A percentile compares a stretch with the other conserved stretches of the same genome.
Conservation (phyloP, 2,797 vertebrate genomes). For the Enteromius viviparus region DNA sequence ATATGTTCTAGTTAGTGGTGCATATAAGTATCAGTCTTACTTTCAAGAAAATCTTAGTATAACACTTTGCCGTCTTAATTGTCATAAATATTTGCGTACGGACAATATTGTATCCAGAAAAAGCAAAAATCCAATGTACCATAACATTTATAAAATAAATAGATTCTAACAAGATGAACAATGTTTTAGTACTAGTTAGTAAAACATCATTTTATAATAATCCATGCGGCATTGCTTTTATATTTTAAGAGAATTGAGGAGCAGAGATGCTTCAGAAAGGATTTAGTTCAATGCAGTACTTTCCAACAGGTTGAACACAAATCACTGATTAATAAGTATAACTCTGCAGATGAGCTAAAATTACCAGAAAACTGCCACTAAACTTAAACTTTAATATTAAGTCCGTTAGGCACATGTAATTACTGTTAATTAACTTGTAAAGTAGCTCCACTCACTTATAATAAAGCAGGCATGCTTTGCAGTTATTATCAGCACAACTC, state of each 20-base stretch:
- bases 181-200: neutral
- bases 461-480: neutral
- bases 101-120: neutral
- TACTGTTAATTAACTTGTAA: neutral
- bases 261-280: neutral
- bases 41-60: neutral
- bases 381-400: neutral
- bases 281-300: neutral
- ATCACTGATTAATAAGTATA: neutral
- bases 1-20: neutral
- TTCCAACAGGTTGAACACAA: neutral
- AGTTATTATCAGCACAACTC: neutral
- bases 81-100: neutral
- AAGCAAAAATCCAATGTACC: neutral
- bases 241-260: neutral
- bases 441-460: neutral
- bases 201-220: neutral
- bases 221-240: neutral
- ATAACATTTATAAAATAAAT: neutral
- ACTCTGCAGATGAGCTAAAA: neutral
- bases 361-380: neutral
- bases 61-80: neutral
- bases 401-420: neutral
- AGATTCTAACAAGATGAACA: neutral
- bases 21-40: neutral